Percentiles rank a stretch among this genome's conserved stretches.
Conservation (phyloP, 2,113 vertebrate genomes). For the Sardina pilchardus region DNA sequence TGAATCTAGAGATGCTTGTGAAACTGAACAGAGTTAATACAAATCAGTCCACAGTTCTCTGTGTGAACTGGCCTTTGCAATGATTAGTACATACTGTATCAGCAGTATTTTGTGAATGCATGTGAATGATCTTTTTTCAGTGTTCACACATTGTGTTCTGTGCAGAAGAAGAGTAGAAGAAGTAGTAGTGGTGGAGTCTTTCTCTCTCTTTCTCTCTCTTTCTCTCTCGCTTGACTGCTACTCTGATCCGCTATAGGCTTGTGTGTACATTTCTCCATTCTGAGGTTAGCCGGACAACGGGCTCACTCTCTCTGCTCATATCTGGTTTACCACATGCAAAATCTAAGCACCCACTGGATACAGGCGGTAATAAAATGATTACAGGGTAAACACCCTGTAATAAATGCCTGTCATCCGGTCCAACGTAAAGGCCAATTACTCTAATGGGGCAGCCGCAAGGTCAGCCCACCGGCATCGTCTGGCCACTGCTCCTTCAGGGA, state of each 20-base stretch:
- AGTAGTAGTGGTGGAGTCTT: not conserved
- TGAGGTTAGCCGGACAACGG: not conserved
- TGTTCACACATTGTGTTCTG: too few relatives aligned
- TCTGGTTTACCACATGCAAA: conserved; percentile 16
- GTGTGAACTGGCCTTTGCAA: not conserved
- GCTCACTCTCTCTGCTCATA: not conserved
- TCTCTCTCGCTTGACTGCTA: not conserved
- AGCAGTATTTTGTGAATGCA: too few relatives aligned
- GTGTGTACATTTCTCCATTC: conserved; percentile 25
- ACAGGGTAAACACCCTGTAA: conserved; percentile 35
- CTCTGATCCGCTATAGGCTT: not conserved
- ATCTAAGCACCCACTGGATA: conserved; percentile 19
- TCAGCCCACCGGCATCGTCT: conserved; percentile 32
- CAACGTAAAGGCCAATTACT: conserved; percentile 51
- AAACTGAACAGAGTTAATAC: not conserved
- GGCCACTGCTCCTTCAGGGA: conserved; percentile 23
- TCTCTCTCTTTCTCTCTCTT: not conserved
- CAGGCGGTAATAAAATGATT: conserved; percentile 44
- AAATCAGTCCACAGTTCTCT: not conserved
- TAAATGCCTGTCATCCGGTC: conserved; percentile 43
- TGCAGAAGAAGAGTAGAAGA: not conserved
- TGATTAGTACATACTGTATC: not conserved
- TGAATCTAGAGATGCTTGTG: not conserved
- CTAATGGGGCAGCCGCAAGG: conserved; percentile 41
- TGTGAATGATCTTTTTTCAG: too few relatives aligned